phyloP scores from a whole-genome alignment of 2,797 vertebrate species.

The Hafferia zeledoni region DNA sequence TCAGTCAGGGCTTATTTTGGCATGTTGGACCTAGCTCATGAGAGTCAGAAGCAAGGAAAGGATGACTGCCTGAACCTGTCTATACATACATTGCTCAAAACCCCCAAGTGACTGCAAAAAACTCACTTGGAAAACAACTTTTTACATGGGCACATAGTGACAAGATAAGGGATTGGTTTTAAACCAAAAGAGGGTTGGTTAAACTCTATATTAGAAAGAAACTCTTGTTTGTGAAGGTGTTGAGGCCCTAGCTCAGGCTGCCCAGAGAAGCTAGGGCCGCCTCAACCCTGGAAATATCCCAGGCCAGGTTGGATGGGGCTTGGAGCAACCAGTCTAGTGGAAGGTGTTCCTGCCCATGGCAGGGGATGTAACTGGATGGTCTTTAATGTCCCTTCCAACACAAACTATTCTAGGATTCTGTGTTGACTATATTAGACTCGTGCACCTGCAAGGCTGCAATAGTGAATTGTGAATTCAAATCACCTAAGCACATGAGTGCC shows the following conservation, averaged over 20 bases:
- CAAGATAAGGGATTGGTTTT: not conserved
- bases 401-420: not conserved
- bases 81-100: not conserved
- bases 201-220: not conserved
- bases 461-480: not conserved
- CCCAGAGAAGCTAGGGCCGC: not conserved
- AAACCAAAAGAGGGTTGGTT: not conserved
- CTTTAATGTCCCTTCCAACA: not conserved
- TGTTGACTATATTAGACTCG: not conserved
- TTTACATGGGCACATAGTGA: no score
- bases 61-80: not conserved
- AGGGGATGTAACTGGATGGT: accelerated
- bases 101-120: not conserved
- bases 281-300: not conserved
- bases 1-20: not conserved
- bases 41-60: not conserved
- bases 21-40: not conserved
- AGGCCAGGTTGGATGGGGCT: accelerated
- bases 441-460: accelerated
- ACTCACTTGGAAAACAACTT: not conserved
- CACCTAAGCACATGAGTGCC: no score
- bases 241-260: accelerated
- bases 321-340: accelerated
- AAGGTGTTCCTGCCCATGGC: not conserved
- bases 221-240: not conserved